Conservation (phyloP, 2,797 vertebrate species). For the Miichthys miiuy region DNA sequence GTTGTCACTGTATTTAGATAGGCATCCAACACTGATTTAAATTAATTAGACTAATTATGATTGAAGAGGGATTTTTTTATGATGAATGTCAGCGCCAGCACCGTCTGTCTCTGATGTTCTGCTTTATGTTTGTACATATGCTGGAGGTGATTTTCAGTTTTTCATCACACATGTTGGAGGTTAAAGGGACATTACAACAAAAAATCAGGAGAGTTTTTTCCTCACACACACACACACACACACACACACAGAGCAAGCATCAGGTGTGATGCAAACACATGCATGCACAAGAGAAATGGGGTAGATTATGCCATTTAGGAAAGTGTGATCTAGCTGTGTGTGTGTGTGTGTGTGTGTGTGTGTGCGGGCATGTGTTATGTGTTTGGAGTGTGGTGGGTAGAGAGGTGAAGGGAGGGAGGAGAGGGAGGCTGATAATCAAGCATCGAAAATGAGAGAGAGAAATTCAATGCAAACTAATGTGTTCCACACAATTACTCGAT, state of each 20-base stretch:
- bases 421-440: slow-evolving; percentile 90
- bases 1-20: slow-evolving; percentile 82
- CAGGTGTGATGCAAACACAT: slow-evolving; percentile 66
- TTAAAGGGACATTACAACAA: slow-evolving; percentile 72
- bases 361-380: slow-evolving; percentile 46
- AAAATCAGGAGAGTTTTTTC: too few relatives aligned
- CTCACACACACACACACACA: slow-evolving; percentile 44
- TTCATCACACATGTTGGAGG: slow-evolving; percentile 67
- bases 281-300: slow-evolving; percentile 35
- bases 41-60: slow-evolving; percentile 85
- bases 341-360: slow-evolving; percentile 19
- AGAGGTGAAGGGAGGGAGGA: slow-evolving; percentile 49
- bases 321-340: slow-evolving; percentile 52
- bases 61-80: slow-evolving; percentile 80
- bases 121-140: slow-evolving; percentile 51
- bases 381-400: slow-evolving; percentile 56
- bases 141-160: slow-evolving; percentile 76
- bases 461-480: slow-evolving; percentile 95
- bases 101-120: slow-evolving; percentile 65
- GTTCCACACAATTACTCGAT: slow-evolving; percentile 96
- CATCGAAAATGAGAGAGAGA: slow-evolving; percentile 92
- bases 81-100: slow-evolving; percentile 87
- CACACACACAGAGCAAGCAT: slow-evolving; percentile 49
- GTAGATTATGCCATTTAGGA: slow-evolving; percentile 59
- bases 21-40: slow-evolving; percentile 81